These are phyloP conservation scores for Leucophenga varia DNA, from an alignment of 1,140 invertebrate species.

Conservation along the genomic window DNA sequence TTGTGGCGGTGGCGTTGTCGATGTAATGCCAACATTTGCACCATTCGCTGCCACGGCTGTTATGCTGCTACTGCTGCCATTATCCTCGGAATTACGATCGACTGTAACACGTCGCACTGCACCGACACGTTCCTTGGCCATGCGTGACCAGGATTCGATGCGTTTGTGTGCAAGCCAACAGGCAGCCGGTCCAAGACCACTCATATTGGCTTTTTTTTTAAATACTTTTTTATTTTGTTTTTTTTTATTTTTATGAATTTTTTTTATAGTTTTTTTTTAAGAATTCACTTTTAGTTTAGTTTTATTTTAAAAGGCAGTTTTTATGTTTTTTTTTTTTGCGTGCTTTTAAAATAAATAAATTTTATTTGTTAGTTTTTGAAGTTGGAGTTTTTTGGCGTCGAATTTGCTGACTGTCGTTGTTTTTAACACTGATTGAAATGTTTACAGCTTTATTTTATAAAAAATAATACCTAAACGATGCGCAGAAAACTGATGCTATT, in stretches of 20 bases:
- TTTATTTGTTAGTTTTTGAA: too few relatives aligned
- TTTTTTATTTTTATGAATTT: conserved; percentile 8
- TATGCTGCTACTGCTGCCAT: conserved; percentile 19
- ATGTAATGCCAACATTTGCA: conserved; percentile 18
- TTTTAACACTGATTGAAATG: too few relatives aligned
- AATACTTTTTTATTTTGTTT: neutral
- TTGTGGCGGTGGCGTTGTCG: conserved; percentile 56
- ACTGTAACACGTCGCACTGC: conserved; percentile 62
- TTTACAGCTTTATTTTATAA: too few relatives aligned
- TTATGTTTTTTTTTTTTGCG: too few relatives aligned
- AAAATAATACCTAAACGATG: too few relatives aligned
- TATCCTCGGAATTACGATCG: conserved; percentile 62
- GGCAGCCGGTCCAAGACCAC: conserved; percentile 66
- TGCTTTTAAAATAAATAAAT: too few relatives aligned
- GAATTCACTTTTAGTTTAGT: too few relatives aligned
- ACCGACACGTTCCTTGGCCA: conserved; percentile 66
- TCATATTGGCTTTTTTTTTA: conserved; percentile 55
- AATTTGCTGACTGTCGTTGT: too few relatives aligned
- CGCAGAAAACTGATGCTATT: too few relatives aligned
- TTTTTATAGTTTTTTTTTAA: neutral
- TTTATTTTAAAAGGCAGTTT: too few relatives aligned
- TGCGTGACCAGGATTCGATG: conserved; percentile 70
- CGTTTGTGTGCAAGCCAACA: conserved; percentile 71
- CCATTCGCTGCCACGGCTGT: conserved; percentile 34
- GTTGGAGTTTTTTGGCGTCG: too few relatives aligned